Base-by-base conservation (phyloP, 2,113 vertebrate species). In the Oryzias javanicus region DNA sequence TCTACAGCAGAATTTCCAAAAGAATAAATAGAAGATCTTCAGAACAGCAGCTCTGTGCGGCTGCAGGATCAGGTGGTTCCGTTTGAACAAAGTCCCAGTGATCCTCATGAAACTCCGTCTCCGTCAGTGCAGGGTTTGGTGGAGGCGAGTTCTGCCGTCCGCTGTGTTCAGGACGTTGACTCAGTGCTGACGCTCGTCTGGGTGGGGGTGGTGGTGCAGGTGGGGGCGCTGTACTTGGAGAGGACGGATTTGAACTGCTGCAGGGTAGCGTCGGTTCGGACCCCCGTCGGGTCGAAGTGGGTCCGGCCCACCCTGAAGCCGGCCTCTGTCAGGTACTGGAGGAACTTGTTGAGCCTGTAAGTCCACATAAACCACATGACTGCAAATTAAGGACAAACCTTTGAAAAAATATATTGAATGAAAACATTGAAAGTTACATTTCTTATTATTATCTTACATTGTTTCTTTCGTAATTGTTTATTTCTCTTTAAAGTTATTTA, bases 271-370 rank as follows among this genome's bases (percentile, higher is more conserved):
- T 94, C 92, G 0, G 96, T 99, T 55, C 96, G 95, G 8, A 98
- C 91, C 14, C 96, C 96, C 12, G 96, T 98, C 0, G 97, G 97
- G 73, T 99, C 97, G 6, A 98, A 99, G 86, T 99, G 97, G 4
- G 97, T 99, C 67, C 97, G 92, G 49, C 96, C 95, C 19, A 98
- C 96, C 65, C 94, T 89, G 88, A 95, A 98, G 10, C 97, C 95
- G 0, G 94, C 96, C 85, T 98, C 92, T 0, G 91, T 94, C 59
- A 99, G 89, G 72, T 93, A 97, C 81, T 88, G 93, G 19, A 98
- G 85, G 66, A 99, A 98, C 72, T 95, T 98, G 64, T 98, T 99
- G 75, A 99, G 80, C 91, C 97, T 99, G 85, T 0, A 35, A 4
- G 76, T 15, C 40, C 50, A 4, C 22, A 42, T 4, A n/a, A 50